Conservation (phyloP, 2,888 invertebrate species). For the Oligia fasciuncula region DNA sequence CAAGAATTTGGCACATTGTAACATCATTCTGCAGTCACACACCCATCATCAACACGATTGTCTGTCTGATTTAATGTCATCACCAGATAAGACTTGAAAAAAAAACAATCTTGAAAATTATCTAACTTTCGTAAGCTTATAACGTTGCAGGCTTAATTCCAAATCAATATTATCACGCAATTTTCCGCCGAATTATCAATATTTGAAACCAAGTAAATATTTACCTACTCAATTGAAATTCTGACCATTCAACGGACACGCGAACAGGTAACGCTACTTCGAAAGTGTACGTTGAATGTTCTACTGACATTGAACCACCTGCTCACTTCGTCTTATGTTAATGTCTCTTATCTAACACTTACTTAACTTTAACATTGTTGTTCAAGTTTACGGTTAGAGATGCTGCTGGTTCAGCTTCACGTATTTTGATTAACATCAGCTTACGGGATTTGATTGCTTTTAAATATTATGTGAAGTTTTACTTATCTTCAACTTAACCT, state of each 20-base stretch:
- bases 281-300: conserved; percentile 66
- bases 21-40: background rate
- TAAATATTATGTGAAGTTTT: background rate
- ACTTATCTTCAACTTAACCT: background rate
- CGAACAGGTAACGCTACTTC: conserved; percentile 58
- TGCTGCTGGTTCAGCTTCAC: conserved; percentile 27
- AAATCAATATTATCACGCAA: conserved; percentile 29
- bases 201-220: conserved; percentile 33
- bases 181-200: conserved; percentile 25
- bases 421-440: conserved; percentile 19
- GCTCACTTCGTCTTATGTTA: conserved; percentile 63
- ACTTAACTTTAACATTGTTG: conserved; percentile 51
- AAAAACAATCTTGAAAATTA: too few species aligned
- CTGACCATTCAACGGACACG: conserved; percentile 27
- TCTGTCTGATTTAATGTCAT: background rate
- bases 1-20: background rate
- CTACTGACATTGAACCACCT: conserved; percentile 71
- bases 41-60: background rate
- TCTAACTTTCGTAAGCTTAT: background rate
- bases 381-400: conserved; percentile 64
- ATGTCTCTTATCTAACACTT: conserved; percentile 66
- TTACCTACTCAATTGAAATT: conserved; percentile 25
- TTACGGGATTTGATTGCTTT: conserved; percentile 17
- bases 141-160: background rate
- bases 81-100: background rate